Evolutionary conservation across 2,797 vertebrate genomes (phyloP).

Genomic region (Tangara arthus): DNA sequence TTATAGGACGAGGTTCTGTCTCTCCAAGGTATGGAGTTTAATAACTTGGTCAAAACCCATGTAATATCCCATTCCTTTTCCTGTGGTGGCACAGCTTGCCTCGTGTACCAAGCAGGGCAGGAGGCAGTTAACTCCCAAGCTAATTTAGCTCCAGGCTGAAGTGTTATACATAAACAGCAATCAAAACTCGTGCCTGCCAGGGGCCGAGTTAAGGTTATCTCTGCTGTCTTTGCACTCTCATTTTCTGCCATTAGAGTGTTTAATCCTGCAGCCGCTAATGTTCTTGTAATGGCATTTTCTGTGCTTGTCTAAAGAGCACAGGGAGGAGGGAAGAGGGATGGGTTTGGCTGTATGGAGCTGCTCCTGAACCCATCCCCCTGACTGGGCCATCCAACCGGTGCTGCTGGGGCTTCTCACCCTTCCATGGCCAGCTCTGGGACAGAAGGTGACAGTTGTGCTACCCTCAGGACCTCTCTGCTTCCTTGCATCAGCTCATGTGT

Average conservation of each 20-base stretch:
- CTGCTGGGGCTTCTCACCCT: neutral
- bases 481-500: neutral
- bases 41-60: slow-evolving; percentile 57
- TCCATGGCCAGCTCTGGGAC: neutral
- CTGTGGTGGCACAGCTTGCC: slow-evolving; percentile 35
- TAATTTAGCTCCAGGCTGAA: slow-evolving; percentile 45
- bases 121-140: slow-evolving; percentile 61
- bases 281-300: slow-evolving; percentile 54
- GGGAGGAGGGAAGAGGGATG: neutral
- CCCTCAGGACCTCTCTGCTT: neutral
- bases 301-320: neutral
- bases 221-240: slow-evolving; percentile 53
- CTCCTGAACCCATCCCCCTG: neutral
- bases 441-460: neutral
- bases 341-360: neutral
- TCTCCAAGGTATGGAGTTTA: slow-evolving; percentile 62
- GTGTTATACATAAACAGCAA: slow-evolving; percentile 59
- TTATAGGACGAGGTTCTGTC: slow-evolving; percentile 48
- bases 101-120: slow-evolving; percentile 24
- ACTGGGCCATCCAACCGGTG: accelerated
- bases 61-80: slow-evolving; percentile 38
- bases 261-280: slow-evolving; percentile 55
- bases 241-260: slow-evolving; percentile 56
- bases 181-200: slow-evolving; percentile 37
- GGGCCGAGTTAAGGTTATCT: slow-evolving; percentile 60